These are phyloP conservation scores for Aplocera efformata DNA, from an alignment of 2,888 invertebrate species.

Conservation along the genomic window DNA sequence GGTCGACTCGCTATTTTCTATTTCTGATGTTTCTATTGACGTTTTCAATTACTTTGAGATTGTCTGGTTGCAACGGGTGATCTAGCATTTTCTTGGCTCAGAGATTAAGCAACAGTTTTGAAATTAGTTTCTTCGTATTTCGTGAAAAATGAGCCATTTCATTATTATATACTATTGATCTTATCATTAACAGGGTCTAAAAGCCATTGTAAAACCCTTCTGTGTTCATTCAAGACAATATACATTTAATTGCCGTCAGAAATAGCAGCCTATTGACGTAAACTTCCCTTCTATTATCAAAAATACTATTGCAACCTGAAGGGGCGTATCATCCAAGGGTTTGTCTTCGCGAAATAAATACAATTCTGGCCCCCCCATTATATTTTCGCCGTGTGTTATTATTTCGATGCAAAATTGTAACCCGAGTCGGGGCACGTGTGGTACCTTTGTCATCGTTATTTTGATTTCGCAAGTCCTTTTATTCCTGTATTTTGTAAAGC, in stretches of 20 bases:
- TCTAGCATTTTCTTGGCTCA: too few species aligned
- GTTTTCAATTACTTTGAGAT: too few species aligned
- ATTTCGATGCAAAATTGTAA: slow-evolving; percentile 61
- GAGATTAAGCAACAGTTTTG: too few species aligned
- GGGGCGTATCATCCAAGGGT: slow-evolving; percentile 50
- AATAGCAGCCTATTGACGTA: slow-evolving; percentile 64
- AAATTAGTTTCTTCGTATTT: too few species aligned
- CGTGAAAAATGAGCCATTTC: too few species aligned
- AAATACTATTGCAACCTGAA: slow-evolving; percentile 71
- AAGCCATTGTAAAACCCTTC: too few species aligned
- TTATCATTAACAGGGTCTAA: too few species aligned
- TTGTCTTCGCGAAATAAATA: slow-evolving; percentile 75
- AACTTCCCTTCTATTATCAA: slow-evolving; percentile 70
- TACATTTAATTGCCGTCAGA: slow-evolving; percentile 45
- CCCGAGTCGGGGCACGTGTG: slow-evolving; percentile 68
- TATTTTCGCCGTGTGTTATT: slow-evolving; percentile 56
- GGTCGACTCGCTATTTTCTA: too few species aligned
- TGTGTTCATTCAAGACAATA: too few species aligned
- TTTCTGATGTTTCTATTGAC: too few species aligned
- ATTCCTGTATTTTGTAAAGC: slow-evolving; percentile 16
- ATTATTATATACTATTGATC: too few species aligned
- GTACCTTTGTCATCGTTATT: slow-evolving; percentile 53
- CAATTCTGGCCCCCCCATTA: slow-evolving; percentile 50
- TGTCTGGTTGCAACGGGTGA: too few species aligned
- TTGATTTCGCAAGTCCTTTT: slow-evolving; percentile 49